phyloP scores from a whole-genome alignment of 2,797 vertebrate genomes.

The Amniataba percoides region DNA sequence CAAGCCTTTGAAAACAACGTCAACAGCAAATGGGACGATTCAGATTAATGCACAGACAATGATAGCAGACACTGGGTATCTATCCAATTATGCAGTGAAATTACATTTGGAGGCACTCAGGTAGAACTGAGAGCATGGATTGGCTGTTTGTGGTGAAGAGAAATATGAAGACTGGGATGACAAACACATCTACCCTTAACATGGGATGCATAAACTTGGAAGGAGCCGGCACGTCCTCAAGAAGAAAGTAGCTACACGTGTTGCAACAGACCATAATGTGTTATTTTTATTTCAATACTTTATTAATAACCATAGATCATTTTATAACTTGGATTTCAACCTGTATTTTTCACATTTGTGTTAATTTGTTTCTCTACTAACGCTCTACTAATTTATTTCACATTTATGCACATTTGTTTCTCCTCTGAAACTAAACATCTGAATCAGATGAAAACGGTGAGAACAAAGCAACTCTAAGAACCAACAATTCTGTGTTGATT shows the following conservation, averaged over 20 bases:
- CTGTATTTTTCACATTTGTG: conserved; percentile 9
- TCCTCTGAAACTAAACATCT: conserved; percentile 17
- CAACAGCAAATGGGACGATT: conserved; percentile 74
- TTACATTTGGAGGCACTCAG: conserved; percentile 83
- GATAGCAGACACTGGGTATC: conserved; percentile 76
- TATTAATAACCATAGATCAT: conserved; percentile 13
- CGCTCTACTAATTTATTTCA: conserved; percentile 21
- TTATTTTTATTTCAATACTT: conserved; percentile 38
- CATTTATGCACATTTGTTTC: background rate
- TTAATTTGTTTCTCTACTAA: conserved; percentile 30
- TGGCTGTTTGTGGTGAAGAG: conserved; percentile 53
- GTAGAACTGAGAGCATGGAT: conserved; percentile 76
- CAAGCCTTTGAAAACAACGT: conserved; percentile 79
- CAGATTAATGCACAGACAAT: conserved; percentile 80
- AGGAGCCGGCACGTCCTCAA: conserved; percentile 28
- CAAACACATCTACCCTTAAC: conserved; percentile 74
- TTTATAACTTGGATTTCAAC: background rate
- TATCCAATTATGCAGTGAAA: conserved; percentile 83
- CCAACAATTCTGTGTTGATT: too few relatives aligned
- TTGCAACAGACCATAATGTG: conserved; percentile 7
- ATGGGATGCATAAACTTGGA: conserved; percentile 31
- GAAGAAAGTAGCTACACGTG: conserved; percentile 18
- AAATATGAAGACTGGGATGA: conserved; percentile 72
- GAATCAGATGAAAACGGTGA: conserved; percentile 39
- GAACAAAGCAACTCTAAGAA: conserved; percentile 14